A percentile compares a stretch with the other conserved stretches of the same genome.
These are phyloP conservation scores for Ditylenchus weischeri DNA, from an alignment of 2,888 invertebrate genomes.

Conservation along the genomic window DNA sequence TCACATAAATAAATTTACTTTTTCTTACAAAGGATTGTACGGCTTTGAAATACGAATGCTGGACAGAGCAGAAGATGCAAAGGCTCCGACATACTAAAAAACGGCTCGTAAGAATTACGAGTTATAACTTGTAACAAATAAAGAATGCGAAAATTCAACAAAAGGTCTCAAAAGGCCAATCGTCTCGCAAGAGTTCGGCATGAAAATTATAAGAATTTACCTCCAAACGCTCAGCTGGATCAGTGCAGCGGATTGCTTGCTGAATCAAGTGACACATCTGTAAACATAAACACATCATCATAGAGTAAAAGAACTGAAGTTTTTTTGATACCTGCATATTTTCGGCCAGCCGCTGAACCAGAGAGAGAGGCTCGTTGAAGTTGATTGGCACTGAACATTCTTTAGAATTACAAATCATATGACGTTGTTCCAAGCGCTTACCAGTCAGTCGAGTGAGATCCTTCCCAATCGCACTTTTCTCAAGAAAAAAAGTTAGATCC, in stretches of 20 bases:
- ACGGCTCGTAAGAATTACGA: slow-evolving; percentile 6
- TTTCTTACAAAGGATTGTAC: slow-evolving; percentile 76
- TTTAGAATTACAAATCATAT: too few species aligned
- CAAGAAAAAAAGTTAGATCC: too few species aligned
- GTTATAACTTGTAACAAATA: too few species aligned
- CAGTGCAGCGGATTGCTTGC: slow-evolving; percentile 73
- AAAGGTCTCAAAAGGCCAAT: too few species aligned
- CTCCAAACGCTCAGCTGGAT: slow-evolving; percentile 80
- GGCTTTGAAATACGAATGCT: slow-evolving; percentile 93
- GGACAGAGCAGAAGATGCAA: slow-evolving; percentile 86
- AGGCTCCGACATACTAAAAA: slow-evolving; percentile 72
- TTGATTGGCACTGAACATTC: slow-evolving; percentile 79
- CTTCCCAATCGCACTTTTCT: too few species aligned
- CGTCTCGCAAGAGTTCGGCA: background rate
- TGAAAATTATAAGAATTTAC: slow-evolving; percentile 57
- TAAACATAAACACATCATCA: too few species aligned
- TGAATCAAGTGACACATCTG: background rate
- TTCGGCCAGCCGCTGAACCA: slow-evolving; percentile 87
- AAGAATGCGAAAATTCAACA: too few species aligned
- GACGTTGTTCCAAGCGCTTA: too few species aligned
- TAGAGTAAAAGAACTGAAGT: too few species aligned
- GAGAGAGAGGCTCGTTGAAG: slow-evolving; percentile 91
- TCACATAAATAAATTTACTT: too few species aligned
- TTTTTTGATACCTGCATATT: slow-evolving; percentile 75
- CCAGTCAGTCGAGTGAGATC: too few species aligned